phyloP scores from a whole-genome alignment of 37 sponge, comb jelly and placozoan genomes.

The Cliona cf. orientalis region DNA sequence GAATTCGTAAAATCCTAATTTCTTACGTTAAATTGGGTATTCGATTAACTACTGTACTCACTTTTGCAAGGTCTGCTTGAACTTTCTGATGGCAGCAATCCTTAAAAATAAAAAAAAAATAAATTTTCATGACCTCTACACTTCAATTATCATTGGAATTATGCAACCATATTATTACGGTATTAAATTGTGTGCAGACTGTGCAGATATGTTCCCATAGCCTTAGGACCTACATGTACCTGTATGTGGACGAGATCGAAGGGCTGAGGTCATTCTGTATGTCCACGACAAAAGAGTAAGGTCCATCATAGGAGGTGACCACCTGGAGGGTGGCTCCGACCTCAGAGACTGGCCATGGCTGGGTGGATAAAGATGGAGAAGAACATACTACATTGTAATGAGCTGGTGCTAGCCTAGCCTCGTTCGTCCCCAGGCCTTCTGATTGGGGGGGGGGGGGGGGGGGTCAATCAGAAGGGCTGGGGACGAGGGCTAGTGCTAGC shows the following conservation, averaged over 20 bases:
- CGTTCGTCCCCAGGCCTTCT: no score
- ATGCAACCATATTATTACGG: neutral
- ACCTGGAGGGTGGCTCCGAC: constrained; percentile 5
- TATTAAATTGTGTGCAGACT: neutral
- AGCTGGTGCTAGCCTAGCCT: no score
- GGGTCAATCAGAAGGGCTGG: neutral
- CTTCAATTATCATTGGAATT: neutral
- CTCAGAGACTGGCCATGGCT: constrained; percentile 49
- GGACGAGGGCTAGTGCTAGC: no score
- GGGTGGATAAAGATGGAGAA: no score
- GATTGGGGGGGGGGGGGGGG: neutral
- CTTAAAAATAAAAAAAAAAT: constrained; percentile 5
- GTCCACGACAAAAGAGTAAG: constrained; percentile 59
- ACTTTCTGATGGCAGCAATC: constrained; percentile 50
- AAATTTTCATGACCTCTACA: neutral
- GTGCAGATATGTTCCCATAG: no score
- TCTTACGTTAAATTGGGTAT: no score
- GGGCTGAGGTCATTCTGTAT: constrained; percentile 31
- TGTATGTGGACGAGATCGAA: constrained; percentile 21
- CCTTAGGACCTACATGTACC: constrained; percentile 44
- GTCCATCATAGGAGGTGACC: constrained; percentile 56
- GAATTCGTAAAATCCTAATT: no score
- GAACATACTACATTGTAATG: no score
- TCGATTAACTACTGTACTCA: neutral
- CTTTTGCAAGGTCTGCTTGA: constrained; percentile 71